A percentile compares a stretch with the other conserved stretches of the same genome.
phyloP scores from a whole-genome alignment of 2,113 vertebrate species.

The Planiliza haematocheilus region DNA sequence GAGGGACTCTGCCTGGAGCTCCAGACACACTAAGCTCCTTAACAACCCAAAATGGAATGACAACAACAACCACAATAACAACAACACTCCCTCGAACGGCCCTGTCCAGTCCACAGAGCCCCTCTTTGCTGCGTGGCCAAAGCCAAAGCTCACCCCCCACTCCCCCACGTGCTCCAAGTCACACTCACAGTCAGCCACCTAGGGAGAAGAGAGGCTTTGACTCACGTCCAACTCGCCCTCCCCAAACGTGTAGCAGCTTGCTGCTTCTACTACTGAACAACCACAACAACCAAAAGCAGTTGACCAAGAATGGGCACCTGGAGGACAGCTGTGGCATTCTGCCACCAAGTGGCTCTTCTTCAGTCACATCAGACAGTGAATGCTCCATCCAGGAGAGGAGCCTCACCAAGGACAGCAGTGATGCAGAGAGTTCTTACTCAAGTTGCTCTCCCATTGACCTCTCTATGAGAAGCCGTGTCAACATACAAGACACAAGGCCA shows the following conservation, averaged over 20 bases:
- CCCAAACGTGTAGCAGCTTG: slow-evolving; percentile 93
- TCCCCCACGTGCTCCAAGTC: slow-evolving; percentile 75
- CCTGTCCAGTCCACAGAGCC: slow-evolving; percentile 81
- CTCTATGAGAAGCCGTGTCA: slow-evolving; percentile 89
- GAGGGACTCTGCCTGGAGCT: slow-evolving; percentile 79
- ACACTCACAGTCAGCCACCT: slow-evolving; percentile 64
- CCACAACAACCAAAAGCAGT: slow-evolving; percentile 89
- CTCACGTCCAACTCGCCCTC: slow-evolving; percentile 86
- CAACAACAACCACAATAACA: slow-evolving; percentile 58
- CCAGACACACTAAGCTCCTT: slow-evolving; percentile 87
- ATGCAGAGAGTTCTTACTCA: slow-evolving; percentile 94
- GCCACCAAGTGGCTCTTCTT: slow-evolving; percentile 87
- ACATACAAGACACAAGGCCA: slow-evolving; percentile 78
- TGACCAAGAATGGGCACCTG: slow-evolving; percentile 86
- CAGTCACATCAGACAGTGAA: slow-evolving; percentile 90
- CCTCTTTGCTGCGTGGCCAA: slow-evolving; percentile 82
- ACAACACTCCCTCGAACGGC: slow-evolving; percentile 82
- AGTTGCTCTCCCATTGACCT: slow-evolving; percentile 97
- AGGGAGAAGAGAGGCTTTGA: slow-evolving; percentile 89
- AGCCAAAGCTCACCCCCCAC: slow-evolving; percentile 73
- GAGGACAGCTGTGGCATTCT: slow-evolving; percentile 85
- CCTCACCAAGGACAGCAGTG: slow-evolving; percentile 94
- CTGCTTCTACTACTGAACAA: slow-evolving; percentile 96
- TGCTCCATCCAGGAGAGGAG: slow-evolving; percentile 93
- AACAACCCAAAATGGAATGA: slow-evolving; percentile 85